Conservation (phyloP, 2,888 invertebrate species). For the Philereme transversata region DNA sequence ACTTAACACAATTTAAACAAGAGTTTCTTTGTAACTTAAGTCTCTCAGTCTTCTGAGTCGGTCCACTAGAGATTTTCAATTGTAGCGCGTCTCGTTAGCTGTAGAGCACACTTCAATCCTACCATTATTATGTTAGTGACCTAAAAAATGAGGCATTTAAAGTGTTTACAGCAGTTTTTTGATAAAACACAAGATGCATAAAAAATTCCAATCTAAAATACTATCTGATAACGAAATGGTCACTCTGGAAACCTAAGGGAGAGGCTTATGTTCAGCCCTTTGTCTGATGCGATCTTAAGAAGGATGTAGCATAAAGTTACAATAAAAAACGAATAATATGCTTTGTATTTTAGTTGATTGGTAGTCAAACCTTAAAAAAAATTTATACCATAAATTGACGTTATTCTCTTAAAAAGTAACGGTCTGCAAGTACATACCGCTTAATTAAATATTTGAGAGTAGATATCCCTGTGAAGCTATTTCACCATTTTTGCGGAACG, state of each 20-base stretch:
- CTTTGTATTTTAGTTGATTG: too few species aligned
- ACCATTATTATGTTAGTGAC: constrained; percentile 12
- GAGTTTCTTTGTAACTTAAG: neutral
- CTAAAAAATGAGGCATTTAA: neutral
- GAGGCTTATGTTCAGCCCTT: too few species aligned
- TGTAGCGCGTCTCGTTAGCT: constrained; percentile 23
- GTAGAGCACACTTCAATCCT: constrained; percentile 8
- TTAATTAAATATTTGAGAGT: constrained; percentile 33
- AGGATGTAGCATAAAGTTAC: neutral
- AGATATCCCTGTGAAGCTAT: constrained; percentile 30
- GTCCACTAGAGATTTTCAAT: constrained; percentile 20
- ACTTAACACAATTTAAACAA: too few species aligned
- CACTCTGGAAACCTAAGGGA: too few species aligned
- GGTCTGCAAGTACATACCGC: constrained; percentile 10
- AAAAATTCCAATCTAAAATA: too few species aligned
- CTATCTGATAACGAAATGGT: too few species aligned
- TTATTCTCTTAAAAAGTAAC: too few species aligned
- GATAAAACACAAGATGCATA: too few species aligned
- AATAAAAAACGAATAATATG: too few species aligned
- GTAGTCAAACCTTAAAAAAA: too few species aligned
- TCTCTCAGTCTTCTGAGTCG: constrained; percentile 2
- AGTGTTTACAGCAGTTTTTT: too few species aligned
- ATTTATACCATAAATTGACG: too few species aligned
- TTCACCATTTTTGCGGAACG: constrained; percentile 20
- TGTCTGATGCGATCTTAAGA: neutral